Conservation (phyloP, 2,888 invertebrate genomes). For the Nomada flava region DNA sequence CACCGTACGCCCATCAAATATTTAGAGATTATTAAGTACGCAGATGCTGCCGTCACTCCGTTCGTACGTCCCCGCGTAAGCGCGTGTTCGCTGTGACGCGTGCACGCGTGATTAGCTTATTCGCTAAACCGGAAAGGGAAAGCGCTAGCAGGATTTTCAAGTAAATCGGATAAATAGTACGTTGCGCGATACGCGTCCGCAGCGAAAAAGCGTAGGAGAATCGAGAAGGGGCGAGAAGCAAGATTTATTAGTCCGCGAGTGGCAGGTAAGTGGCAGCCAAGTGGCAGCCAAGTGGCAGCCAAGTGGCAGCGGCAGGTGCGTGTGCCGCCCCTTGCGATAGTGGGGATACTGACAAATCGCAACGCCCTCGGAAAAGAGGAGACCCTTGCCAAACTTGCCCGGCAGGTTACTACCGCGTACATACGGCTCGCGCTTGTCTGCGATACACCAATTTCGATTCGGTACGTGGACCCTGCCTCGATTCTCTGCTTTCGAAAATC, state of each 20-base stretch:
- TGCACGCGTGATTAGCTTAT: not conserved
- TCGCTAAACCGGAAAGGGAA: not conserved
- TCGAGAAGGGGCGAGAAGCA: conserved; percentile 49
- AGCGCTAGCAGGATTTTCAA: too few species aligned
- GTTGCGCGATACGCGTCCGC: not conserved
- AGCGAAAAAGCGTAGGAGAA: not conserved
- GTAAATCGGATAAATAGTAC: not conserved
- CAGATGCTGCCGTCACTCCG: conserved; percentile 29
- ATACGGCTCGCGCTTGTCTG: not conserved
- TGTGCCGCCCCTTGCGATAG: conserved; percentile 29
- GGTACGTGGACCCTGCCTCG: too few species aligned
- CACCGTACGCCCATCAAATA: conserved; percentile 76
- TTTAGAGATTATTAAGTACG: conserved; percentile 78
- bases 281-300: conserved; percentile 28
- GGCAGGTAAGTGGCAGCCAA: conserved; percentile 18
- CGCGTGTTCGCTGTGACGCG: not conserved
- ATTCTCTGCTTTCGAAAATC: too few species aligned
- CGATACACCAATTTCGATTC: too few species aligned
- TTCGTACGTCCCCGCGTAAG: conserved; percentile 33
- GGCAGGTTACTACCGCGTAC: conserved; percentile 47
- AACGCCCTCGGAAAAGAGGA: conserved; percentile 66
- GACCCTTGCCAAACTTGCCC: conserved; percentile 49
- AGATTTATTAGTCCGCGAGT: conserved; percentile 70
- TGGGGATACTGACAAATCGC: conserved; percentile 74
- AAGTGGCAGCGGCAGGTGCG: conserved; percentile 50